Evolutionary conservation across 2,113 vertebrate species (phyloP).

Genomic region (Himantopus leucocephalus): DNA sequence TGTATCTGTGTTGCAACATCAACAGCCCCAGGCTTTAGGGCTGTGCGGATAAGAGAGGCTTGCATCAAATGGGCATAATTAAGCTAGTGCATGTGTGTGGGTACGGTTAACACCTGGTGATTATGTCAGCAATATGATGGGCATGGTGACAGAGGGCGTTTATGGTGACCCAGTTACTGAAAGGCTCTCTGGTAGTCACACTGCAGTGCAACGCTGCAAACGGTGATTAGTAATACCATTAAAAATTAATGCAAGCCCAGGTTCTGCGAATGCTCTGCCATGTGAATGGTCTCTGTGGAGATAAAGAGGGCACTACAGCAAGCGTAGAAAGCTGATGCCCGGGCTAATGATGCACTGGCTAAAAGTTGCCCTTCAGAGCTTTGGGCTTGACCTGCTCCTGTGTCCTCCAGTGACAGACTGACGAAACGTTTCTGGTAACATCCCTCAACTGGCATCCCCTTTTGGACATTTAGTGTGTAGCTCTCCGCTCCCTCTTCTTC

Average conservation of each 20-base stretch:
- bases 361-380: background rate
- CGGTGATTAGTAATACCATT: background rate
- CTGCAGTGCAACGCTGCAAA: background rate
- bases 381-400: background rate
- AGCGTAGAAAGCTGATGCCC: background rate
- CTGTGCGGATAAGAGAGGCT: background rate
- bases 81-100: background rate
- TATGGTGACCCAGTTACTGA: background rate
- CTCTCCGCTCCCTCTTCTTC: background rate
- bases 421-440: background rate
- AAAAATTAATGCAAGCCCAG: constrained; percentile 29
- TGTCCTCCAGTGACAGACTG: background rate
- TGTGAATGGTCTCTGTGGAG: background rate
- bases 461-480: background rate
- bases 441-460: background rate
- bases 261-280: constrained; percentile 12
- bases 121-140: background rate
- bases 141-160: background rate
- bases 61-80: background rate
- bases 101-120: background rate
- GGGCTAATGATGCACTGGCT: background rate
- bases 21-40: background rate
- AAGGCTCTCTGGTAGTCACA: background rate
- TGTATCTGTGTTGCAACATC: background rate
- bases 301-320: background rate